phyloP scores from a whole-genome alignment of 2,888 invertebrate genomes.

The Hedya salicella region DNA sequence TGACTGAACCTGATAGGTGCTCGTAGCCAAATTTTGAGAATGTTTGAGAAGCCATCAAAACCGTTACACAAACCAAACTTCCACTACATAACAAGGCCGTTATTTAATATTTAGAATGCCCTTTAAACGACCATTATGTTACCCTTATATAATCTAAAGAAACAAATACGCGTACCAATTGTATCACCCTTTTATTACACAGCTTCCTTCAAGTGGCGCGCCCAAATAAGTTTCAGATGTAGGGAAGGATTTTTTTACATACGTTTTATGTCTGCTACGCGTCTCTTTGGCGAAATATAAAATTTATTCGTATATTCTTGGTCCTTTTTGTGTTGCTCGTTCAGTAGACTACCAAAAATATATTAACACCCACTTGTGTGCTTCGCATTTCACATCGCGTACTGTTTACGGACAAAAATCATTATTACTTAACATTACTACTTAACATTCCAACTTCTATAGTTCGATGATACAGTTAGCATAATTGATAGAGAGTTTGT shows the following conservation, averaged over 20 bases:
- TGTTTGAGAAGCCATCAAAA: conserved; percentile 15
- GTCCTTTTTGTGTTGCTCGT: conserved; percentile 14
- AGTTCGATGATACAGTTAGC: no score
- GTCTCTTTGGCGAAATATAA: conserved; percentile 30
- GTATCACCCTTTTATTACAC: conserved; percentile 20
- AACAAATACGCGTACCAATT: conserved; percentile 13
- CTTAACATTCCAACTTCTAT: no score
- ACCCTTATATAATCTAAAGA: conserved; percentile 18
- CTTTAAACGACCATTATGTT: conserved; percentile 5
- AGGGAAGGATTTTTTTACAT: conserved; percentile 38
- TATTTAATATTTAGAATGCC: conserved; percentile 8
- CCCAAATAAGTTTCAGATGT: conserved; percentile 32
- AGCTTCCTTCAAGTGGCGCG: conserved; percentile 24
- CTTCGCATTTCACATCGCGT: conserved; percentile 9
- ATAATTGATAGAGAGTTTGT: no score
- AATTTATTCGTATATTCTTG: conserved; percentile 24
- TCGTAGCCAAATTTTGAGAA: not conserved
- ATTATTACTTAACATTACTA: no score
- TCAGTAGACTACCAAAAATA: conserved; percentile 22
- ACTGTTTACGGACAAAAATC: conserved; percentile 12
- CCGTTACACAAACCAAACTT: conserved; percentile 8
- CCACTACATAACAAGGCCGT: conserved; percentile 4
- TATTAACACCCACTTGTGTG: conserved; percentile 25
- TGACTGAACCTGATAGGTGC: no score
- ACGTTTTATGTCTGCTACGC: conserved; percentile 34